Conservation (phyloP, 2,888 invertebrate species). For the Hanleya hanleyi region DNA sequence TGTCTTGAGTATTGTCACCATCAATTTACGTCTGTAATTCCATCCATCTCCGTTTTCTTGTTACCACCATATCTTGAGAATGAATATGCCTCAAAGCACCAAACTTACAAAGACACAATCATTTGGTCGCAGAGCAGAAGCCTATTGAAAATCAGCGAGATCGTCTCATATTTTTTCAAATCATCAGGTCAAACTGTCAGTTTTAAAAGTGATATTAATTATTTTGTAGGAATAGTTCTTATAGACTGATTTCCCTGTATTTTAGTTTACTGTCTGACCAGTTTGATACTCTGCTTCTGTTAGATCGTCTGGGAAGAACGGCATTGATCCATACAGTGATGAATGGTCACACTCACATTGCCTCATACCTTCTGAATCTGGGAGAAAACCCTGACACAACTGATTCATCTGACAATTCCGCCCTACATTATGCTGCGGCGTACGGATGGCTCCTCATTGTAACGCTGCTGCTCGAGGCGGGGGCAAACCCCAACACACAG, state of each 20-base stretch:
- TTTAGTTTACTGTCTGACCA: no score
- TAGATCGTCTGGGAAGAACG: slow-evolving; percentile 74
- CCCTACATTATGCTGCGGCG: slow-evolving; percentile 75
- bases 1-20: no score
- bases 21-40: no score
- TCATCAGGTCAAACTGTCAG: background rate
- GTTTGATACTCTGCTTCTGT: no score
- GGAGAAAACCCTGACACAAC: slow-evolving; percentile 71
- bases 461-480: slow-evolving; percentile 71
- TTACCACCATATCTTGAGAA: no score
- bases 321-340: slow-evolving; percentile 75
- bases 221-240: no score
- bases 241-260: no score
- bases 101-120: no score
- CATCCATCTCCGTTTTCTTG: no score
- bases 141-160: no score
- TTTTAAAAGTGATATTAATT: background rate
- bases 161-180: background rate
- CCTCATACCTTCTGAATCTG: slow-evolving; percentile 72
- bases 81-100: no score
- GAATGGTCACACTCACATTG: slow-evolving; percentile 74
- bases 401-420: slow-evolving; percentile 75
- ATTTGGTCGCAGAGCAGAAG: no score
- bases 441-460: slow-evolving; percentile 76
- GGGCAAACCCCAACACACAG: slow-evolving; percentile 62